These are phyloP conservation scores for Zingel zingel DNA, from an alignment of 2,113 vertebrate species.

Conservation along the genomic window DNA sequence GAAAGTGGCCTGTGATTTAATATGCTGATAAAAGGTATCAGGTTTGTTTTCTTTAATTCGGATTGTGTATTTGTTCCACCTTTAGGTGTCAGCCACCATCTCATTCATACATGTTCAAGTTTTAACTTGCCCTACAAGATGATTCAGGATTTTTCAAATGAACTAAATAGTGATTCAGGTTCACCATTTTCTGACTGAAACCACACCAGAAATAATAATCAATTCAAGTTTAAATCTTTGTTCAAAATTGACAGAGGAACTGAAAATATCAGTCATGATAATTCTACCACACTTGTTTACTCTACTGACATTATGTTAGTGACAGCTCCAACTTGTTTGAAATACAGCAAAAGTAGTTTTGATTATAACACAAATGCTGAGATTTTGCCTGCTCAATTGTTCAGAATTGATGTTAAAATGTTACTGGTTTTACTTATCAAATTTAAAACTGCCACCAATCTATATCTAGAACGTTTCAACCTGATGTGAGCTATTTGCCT, in stretches of 20 bases:
- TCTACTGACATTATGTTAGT: background rate
- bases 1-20: constrained; percentile 52
- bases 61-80: background rate
- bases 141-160: background rate
- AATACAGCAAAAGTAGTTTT: background rate
- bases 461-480: background rate
- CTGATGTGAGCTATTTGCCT: background rate
- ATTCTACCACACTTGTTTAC: background rate
- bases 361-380: background rate
- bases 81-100: background rate
- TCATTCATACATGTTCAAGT: background rate
- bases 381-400: background rate
- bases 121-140: constrained; percentile 1
- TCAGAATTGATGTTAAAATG: background rate
- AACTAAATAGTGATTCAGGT: background rate
- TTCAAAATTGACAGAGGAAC: background rate
- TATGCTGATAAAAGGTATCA: constrained; percentile 52
- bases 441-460: background rate
- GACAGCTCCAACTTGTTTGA: background rate
- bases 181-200: background rate
- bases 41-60: constrained; percentile 55
- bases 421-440: background rate
- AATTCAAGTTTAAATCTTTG: background rate
- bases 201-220: background rate
- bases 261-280: background rate